A percentile compares a stretch with the other conserved stretches of the same genome.
phyloP scores from a whole-genome alignment of 2,113 vertebrate genomes.

The Chamaea fasciata region DNA sequence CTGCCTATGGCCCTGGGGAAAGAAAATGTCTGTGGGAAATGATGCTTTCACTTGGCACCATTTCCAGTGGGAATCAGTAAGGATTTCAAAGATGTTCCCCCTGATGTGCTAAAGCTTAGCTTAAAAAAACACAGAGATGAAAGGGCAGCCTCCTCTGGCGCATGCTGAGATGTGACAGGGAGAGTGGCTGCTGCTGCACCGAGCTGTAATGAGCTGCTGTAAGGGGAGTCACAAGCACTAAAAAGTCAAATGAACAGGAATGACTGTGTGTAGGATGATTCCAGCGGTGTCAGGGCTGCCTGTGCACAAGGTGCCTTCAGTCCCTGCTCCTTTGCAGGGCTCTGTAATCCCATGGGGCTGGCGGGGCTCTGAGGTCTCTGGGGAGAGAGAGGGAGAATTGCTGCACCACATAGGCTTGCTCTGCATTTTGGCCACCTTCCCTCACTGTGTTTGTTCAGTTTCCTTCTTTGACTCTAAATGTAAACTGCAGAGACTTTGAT shows the following conservation, averaged over 20 bases:
- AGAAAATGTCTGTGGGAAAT: neutral
- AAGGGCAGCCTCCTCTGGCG: neutral
- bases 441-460: fast-evolving
- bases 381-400: neutral
- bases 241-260: neutral
- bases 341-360: neutral
- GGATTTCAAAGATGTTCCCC: constrained; percentile 32
- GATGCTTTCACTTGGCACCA: neutral
- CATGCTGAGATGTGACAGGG: neutral
- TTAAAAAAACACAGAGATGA: neutral
- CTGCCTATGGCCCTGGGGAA: neutral
- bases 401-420: fast-evolving
- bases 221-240: neutral
- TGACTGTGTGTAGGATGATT: neutral
- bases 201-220: neutral
- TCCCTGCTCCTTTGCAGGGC: neutral
- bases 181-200: neutral
- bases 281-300: neutral
- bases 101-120: constrained; percentile 2
- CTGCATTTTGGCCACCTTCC: neutral
- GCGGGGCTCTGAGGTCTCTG: neutral
- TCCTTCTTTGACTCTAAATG: neutral
- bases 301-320: fast-evolving
- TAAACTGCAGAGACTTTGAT: neutral
- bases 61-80: constrained; percentile 15